phyloP scores from a whole-genome alignment of 2,888 invertebrate species.

The Luperina nickerlii region DNA sequence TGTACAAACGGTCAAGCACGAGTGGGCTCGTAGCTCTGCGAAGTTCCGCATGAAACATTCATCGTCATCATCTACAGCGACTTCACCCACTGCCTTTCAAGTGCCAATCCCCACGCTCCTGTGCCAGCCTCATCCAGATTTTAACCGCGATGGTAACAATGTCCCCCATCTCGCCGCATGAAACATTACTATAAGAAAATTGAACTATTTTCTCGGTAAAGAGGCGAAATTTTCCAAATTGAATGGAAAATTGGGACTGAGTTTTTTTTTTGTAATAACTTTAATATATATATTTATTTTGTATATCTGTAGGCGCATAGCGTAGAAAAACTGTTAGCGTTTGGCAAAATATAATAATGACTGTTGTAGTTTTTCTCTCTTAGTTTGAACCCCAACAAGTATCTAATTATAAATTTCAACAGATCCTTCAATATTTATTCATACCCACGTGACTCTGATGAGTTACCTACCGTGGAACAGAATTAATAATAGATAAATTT shows the following conservation, averaged over 20 bases:
- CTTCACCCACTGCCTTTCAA: neutral
- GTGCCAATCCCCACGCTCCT: neutral
- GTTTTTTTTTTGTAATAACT: neutral
- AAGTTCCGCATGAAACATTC: constrained; percentile 10
- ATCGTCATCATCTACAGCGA: neutral
- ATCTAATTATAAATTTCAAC: constrained; percentile 23
- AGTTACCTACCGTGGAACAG: constrained; percentile 56
- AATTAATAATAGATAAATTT: constrained; percentile 58
- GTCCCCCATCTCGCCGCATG: too few species aligned
- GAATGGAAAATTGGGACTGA: neutral
- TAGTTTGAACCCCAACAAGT: neutral
- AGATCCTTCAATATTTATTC: constrained; percentile 54
- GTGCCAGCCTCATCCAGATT: neutral
- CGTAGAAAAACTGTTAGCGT: neutral
- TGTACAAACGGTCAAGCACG: constrained; percentile 15
- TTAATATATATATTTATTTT: too few species aligned
- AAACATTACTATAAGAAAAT: neutral
- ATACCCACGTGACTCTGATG: constrained; percentile 54
- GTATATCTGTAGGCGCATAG: too few species aligned
- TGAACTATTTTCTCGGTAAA: neutral
- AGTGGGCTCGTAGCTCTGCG: neutral
- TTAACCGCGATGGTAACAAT: neutral
- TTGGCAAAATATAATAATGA: neutral
- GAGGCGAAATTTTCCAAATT: neutral
- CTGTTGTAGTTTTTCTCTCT: neutral